Evolutionary conservation across 2,888 invertebrate species (phyloP).

Genomic region (Cistogaster globosa): DNA sequence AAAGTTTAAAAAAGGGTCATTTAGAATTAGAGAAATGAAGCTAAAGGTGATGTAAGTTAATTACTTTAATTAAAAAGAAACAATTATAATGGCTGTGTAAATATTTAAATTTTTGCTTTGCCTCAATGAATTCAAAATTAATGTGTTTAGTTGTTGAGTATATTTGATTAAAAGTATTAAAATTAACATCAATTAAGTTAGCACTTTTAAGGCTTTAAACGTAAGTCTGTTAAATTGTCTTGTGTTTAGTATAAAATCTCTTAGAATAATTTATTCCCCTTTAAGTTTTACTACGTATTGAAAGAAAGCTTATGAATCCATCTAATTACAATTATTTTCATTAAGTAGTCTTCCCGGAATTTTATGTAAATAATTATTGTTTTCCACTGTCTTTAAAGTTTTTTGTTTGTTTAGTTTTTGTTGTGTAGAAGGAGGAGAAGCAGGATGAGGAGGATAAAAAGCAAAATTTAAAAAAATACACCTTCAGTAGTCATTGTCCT

Average conservation of each 20-base stretch:
- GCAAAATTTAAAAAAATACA: not conserved
- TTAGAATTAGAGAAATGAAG: not conserved
- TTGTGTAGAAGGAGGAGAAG: too few relatives aligned
- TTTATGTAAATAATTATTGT: not conserved
- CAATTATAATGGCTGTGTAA: too few relatives aligned
- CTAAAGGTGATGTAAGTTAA: not conserved
- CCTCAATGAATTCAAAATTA: too few relatives aligned
- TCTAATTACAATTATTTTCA: conserved; percentile 55
- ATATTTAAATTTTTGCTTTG: not conserved
- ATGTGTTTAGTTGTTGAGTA: too few relatives aligned
- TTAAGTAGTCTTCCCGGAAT: conserved; percentile 2
- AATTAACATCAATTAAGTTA: too few relatives aligned
- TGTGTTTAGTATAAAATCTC: not conserved
- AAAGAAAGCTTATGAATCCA: not conserved
- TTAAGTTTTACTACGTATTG: not conserved
- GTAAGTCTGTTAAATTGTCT: too few relatives aligned
- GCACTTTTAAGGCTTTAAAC: too few relatives aligned
- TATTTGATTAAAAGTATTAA: too few relatives aligned
- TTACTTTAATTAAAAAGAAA: not conserved
- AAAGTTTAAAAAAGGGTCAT: conserved; percentile 30
- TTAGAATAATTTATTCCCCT: not conserved
- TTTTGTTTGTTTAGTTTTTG: conserved; percentile 2
- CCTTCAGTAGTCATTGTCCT: not conserved
- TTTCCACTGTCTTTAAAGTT: not conserved
- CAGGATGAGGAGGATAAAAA: too few relatives aligned